Evolutionary conservation across 2,797 vertebrate genomes (phyloP), one percentile per base, ranked within the genome.

Genomic region (Rallus crepitans): DNA sequence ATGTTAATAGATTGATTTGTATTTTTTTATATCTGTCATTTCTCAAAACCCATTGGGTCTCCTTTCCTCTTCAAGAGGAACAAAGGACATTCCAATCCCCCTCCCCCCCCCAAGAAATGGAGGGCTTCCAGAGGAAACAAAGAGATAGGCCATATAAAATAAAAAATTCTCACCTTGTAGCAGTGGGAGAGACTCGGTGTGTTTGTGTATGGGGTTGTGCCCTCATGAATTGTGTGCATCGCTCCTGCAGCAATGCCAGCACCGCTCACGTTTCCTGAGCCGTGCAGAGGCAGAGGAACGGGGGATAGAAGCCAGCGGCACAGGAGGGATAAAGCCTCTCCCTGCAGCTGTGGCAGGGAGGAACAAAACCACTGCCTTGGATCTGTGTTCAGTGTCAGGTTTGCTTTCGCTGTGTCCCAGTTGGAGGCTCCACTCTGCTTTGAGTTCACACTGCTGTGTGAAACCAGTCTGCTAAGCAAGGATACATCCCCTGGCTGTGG

Each of bases 211-310:
- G 15, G 23, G 15, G 12, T 52, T 94, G 56, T 87, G 50, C 71
- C 50, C 71, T 55, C 2, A 1, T 28, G 66, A 53, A 40, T 53
- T 33, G 25, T 21, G 50, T 11, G 18, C 27, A 6, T 70, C 14
- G 1, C 33, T 80, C 15, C 60, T 18, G 15, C 2, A 0, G 40
- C 63, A 65, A 25, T 1, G 3, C 40, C 8, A 1, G 31, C 17
- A 17, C 31, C 17, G 4, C 31, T 80, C 27, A 1, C 1, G 4
- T 65, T 83, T 37, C 70, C 64, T 33, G 33, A 53, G 50, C 8
- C 0, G 0, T 24, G 39, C 1, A 0, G 3, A 66, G 35, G 33
- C 53, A 64, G 50, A 64, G 33, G 50, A 52, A 18, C 0, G 0
- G 35, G 35, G 24, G 6, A 28, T 5, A 47, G 28, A 42, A 86